These are phyloP conservation scores for Diadema setosum DNA, from an alignment of 35 echinoderm and acorn worm species.

Conservation along the genomic window DNA sequence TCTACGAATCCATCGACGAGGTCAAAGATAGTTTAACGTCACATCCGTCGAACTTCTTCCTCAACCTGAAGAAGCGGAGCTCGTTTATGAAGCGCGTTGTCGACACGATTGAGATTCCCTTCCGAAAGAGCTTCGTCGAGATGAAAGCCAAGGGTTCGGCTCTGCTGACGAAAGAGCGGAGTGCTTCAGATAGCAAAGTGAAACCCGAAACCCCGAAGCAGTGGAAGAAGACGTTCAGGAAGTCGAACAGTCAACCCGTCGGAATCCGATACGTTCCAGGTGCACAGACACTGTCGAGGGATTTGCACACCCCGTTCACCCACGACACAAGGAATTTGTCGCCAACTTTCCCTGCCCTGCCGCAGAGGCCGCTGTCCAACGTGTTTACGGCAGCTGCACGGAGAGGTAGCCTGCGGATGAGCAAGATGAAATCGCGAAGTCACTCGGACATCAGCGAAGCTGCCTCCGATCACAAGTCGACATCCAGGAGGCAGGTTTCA, in stretches of 20 bases:
- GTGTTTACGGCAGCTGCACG: background rate
- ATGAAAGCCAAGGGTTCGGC: background rate
- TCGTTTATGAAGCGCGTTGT: background rate
- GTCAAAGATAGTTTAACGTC: slow-evolving; percentile 4
- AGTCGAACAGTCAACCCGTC: background rate
- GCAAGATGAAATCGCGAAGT: background rate
- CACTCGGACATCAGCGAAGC: background rate
- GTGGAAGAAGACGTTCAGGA: background rate
- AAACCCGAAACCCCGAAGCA: background rate
- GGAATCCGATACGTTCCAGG: background rate
- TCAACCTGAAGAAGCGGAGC: background rate
- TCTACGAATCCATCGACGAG: slow-evolving; percentile 61
- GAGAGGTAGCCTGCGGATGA: background rate
- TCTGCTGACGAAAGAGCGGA: background rate
- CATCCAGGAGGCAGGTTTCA: background rate
- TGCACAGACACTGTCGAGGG: background rate
- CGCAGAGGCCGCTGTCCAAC: background rate
- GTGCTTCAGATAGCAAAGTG: background rate
- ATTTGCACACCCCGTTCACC: background rate
- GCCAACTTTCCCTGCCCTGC: background rate
- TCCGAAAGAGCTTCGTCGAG: background rate
- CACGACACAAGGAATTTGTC: background rate
- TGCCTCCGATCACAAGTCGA: background rate
- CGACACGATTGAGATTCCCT: background rate
- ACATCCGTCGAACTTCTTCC: background rate